Conservation (phyloP, 2,113 vertebrate genomes). For the Felis chaus region DNA sequence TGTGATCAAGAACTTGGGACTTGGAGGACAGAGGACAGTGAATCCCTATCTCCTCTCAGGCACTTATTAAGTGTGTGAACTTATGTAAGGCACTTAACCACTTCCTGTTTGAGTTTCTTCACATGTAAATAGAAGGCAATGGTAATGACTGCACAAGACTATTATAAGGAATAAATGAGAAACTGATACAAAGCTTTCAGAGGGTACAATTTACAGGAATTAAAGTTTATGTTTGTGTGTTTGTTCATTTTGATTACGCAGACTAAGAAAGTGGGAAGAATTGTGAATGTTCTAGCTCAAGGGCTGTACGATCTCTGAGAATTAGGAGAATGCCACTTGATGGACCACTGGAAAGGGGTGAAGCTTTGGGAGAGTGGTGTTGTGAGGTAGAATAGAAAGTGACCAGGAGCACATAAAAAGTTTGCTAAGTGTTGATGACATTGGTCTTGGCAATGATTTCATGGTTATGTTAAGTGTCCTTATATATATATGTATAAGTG, state of each 20-base stretch:
- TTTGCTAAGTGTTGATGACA: not conserved
- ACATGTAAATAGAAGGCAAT: not conserved
- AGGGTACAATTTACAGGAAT: not conserved
- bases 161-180: not conserved
- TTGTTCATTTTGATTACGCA: not conserved
- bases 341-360: not conserved
- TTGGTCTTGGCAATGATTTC: not conserved
- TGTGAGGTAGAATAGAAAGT: not conserved
- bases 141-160: not conserved
- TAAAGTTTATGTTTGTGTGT: not conserved
- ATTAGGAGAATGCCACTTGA: not conserved
- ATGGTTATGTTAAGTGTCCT: not conserved
- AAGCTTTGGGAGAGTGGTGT: not conserved
- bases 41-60: not conserved
- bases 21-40: not conserved
- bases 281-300: not conserved
- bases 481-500: not conserved
- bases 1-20: not conserved
- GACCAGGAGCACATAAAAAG: not conserved
- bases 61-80: not conserved
- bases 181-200: not conserved
- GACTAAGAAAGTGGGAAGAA: not conserved
- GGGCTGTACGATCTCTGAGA: not conserved
- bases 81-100: not conserved
- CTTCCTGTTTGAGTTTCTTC: not conserved